These are phyloP conservation scores for Halcyon smyrnensis DNA, from an alignment of 2,797 vertebrate genomes.

Conservation along the genomic window DNA sequence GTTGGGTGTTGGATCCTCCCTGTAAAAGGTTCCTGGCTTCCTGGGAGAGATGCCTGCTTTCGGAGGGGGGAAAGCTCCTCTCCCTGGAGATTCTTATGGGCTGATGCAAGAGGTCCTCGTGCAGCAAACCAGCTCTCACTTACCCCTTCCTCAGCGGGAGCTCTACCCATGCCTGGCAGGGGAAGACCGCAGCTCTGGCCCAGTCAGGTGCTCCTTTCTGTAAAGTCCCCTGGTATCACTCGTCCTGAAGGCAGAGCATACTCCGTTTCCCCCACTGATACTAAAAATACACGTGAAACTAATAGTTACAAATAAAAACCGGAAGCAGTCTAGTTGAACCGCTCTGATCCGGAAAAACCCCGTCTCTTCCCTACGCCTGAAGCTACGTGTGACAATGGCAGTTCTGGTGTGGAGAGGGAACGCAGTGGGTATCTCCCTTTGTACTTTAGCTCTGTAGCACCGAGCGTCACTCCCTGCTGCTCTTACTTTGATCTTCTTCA, in stretches of 20 bases:
- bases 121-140: neutral
- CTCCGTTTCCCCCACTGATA: neutral
- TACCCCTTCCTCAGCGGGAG: fast-evolving
- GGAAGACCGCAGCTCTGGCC: neutral
- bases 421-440: neutral
- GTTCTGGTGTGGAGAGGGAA: neutral
- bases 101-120: neutral
- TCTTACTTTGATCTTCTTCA: neutral
- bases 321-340: neutral
- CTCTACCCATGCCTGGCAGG: neutral
- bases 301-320: conserved; percentile 13
- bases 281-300: neutral
- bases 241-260: fast-evolving
- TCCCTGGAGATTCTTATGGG: neutral
- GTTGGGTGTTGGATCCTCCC: neutral
- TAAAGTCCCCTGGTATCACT: neutral
- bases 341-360: neutral
- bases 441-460: neutral
- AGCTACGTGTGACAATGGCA: neutral
- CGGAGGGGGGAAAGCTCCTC: neutral
- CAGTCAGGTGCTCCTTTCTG: fast-evolving
- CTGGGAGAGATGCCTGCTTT: neutral
- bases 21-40: neutral
- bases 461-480: neutral
- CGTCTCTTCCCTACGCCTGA: neutral